A percentile compares a stretch with the other conserved stretches of the same genome.
phyloP scores from a whole-genome alignment of 2,113 vertebrate genomes.

The Climacteris rufus region DNA sequence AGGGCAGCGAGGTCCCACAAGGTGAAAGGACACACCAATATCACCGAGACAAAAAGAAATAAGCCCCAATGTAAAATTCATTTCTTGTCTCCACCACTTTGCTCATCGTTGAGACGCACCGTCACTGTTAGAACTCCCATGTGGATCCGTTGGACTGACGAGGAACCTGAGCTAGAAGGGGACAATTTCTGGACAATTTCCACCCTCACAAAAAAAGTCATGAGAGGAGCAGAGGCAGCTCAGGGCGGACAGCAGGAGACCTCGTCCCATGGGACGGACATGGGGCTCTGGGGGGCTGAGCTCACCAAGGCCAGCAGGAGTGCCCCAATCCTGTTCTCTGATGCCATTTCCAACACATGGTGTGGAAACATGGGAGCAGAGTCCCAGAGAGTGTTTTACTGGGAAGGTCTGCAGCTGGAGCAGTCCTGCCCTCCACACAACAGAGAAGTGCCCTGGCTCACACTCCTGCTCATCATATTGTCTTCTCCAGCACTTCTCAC shows the following conservation, averaged over 20 bases:
- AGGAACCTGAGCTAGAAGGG: neutral
- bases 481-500: neutral
- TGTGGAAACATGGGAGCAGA: neutral
- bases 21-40: neutral
- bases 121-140: neutral
- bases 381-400: neutral
- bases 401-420: neutral
- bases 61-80: accelerated
- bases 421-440: neutral
- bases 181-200: neutral
- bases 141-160: too few species aligned
- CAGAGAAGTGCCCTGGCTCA: neutral
- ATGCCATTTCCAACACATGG: neutral
- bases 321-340: neutral
- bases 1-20: accelerated
- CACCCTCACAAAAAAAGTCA: neutral
- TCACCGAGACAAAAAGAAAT: neutral
- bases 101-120: neutral
- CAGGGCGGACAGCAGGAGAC: neutral
- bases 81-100: neutral
- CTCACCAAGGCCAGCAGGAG: neutral
- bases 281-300: neutral
- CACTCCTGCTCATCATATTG: neutral
- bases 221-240: neutral
- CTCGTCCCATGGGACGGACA: neutral